phyloP scores from a whole-genome alignment of 2,888 invertebrate genomes.

The Melinopterus prodromus region DNA sequence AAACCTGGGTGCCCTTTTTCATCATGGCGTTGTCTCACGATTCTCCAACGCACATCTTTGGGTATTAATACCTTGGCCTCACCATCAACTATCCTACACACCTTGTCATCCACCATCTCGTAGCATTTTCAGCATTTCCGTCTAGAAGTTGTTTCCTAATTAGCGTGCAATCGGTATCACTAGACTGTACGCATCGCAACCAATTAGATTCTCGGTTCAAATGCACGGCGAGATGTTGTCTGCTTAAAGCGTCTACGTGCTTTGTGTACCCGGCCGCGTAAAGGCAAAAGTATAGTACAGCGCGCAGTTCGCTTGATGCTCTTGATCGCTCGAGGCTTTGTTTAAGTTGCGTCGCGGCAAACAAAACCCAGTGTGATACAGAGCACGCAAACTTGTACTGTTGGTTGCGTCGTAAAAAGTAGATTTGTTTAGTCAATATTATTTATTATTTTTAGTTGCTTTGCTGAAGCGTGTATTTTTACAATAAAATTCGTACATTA shows the following conservation, averaged over 20 bases:
- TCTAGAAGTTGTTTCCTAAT: constrained; percentile 24
- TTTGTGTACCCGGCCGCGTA: constrained; percentile 41
- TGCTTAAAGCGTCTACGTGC: constrained; percentile 44
- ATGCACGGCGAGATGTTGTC: constrained; percentile 36
- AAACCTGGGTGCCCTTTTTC: constrained; percentile 47
- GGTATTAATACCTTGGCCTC: constrained; percentile 27
- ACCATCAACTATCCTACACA: constrained; percentile 13
- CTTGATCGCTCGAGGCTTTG: no score
- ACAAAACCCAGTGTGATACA: no score
- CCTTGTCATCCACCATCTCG: constrained; percentile 23
- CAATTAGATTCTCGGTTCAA: constrained; percentile 19
- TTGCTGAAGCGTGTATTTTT: no score
- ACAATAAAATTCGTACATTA: no score
- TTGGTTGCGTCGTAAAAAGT: no score
- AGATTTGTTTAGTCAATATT: no score
- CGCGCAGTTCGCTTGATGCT: no score
- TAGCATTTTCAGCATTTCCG: constrained; percentile 23
- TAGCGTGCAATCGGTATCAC: constrained; percentile 22
- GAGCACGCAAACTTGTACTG: no score
- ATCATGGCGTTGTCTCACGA: constrained; percentile 41
- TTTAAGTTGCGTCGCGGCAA: no score
- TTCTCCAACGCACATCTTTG: constrained; percentile 33
- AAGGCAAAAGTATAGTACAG: no score
- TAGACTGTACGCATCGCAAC: constrained; percentile 26
- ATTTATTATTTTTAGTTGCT: no score